phyloP scores from a whole-genome alignment of 2,113 vertebrate genomes.

The Salvelinus fontinalis region DNA sequence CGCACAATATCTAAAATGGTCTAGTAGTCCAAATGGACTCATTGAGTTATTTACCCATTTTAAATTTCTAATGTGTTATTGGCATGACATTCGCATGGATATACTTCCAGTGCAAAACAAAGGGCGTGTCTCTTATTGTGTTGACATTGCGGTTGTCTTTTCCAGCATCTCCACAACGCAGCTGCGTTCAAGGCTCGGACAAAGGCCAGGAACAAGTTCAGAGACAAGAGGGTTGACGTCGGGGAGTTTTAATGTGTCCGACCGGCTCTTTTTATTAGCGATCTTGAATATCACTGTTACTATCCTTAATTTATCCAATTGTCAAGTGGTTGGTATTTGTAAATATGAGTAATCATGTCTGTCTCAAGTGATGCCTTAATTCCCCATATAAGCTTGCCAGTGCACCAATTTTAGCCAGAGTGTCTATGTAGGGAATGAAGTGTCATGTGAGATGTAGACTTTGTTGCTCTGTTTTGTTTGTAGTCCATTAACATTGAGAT shows the following conservation, averaged over 20 bases:
- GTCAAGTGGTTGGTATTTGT: constrained; percentile 40
- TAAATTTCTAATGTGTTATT: too few relatives aligned
- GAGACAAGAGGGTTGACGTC: constrained; percentile 95
- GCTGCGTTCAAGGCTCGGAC: constrained; percentile 97
- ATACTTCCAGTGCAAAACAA: background rate
- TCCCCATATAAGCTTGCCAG: too few relatives aligned
- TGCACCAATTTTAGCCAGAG: too few relatives aligned
- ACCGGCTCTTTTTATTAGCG: constrained; percentile 17
- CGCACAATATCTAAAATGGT: too few relatives aligned
- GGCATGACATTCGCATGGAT: too few relatives aligned
- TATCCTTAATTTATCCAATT: background rate
- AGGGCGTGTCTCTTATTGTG: background rate
- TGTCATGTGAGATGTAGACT: too few relatives aligned
- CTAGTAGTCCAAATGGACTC: too few relatives aligned
- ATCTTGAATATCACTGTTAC: background rate
- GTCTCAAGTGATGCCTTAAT: too few relatives aligned
- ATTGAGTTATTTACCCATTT: too few relatives aligned
- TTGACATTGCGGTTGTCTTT: constrained; percentile 13
- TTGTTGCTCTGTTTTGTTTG: background rate
- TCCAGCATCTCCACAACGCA: constrained; percentile 94
- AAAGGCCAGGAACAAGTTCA: constrained; percentile 95
- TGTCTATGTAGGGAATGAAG: too few relatives aligned
- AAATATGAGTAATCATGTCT: constrained; percentile 35
- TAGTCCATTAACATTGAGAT: background rate
- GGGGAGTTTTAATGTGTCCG: constrained; percentile 78